Percentiles rank a stretch among this genome's conserved stretches.
These are phyloP conservation scores for Brachionus asplanchnoidis DNA, from an alignment of 1,140 invertebrate genomes.

Conservation along the genomic window DNA sequence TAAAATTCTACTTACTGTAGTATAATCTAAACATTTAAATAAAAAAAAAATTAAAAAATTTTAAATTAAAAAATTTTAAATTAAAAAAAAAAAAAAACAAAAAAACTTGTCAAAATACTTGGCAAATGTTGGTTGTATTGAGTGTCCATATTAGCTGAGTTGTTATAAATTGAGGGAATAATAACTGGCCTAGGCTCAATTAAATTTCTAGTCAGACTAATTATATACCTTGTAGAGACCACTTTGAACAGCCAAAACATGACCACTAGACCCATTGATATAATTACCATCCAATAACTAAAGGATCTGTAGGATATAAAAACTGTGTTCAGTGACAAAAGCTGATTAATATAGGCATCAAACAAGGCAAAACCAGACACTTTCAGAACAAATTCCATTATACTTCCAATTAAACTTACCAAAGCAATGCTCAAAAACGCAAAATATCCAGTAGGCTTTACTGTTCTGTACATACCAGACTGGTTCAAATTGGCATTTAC, in stretches of 20 bases:
- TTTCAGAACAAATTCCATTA: slow-evolving; percentile 35
- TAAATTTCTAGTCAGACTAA: slow-evolving; percentile 24
- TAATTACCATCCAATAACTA: slow-evolving; percentile 38
- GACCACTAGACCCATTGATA: slow-evolving; percentile 16
- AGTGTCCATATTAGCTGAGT: not conserved
- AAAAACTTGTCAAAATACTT: not conserved
- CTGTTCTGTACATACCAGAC: not conserved
- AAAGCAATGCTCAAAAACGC: slow-evolving; percentile 37
- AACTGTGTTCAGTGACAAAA: slow-evolving; percentile 15
- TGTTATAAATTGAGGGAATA: not conserved
- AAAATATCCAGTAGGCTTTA: slow-evolving; percentile 34
- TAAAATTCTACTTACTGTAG: not conserved
- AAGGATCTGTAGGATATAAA: slow-evolving; percentile 26
- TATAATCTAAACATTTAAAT: slow-evolving; percentile 15
- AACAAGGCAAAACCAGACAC: slow-evolving; percentile 28
- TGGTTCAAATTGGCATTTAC: not conserved
- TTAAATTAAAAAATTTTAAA: not conserved
- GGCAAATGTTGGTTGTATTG: slow-evolving; percentile 7
- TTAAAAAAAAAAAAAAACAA: not conserved
- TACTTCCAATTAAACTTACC: slow-evolving; percentile 8
- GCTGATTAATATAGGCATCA: slow-evolving; percentile 7
- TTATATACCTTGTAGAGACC: not conserved
- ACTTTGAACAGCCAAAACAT: slow-evolving; percentile 37
- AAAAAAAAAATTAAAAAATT: not conserved
- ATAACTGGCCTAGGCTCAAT: not conserved